Evolutionary conservation across 1,140 invertebrate genomes (phyloP), one percentile per base, ranked within the genome.

Genomic region (Epicauta chinensis): DNA sequence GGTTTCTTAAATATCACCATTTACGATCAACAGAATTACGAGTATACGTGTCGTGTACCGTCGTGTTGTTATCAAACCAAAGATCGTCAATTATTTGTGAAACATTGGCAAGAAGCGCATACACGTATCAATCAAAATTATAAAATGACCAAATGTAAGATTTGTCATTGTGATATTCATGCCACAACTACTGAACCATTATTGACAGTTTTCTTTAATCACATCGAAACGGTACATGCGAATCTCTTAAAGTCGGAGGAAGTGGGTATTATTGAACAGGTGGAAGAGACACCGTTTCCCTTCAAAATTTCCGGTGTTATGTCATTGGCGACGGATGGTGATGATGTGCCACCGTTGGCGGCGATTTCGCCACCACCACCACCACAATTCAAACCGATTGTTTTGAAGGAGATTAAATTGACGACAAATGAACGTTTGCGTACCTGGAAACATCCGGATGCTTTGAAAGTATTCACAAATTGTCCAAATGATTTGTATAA

Each of bases 401-500:
- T 62, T 12, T 47, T 60, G 11, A 59, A 63, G 17, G 59, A 60
- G 35, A 45, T 51, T 0, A 55, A 60, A 17, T 12, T 61, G 23
- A 35, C 54, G 1, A 3, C 32, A 9, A 17, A 32, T 2, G 62
- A 66, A 38, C 7, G 57, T 13, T 47, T 35, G 3, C 41, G 34
- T 10, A 44, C 53, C 0, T 57, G 53, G 30, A 66, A 66, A 48
- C 46, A 44, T 6, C 14, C 16, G 7, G 54, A 50, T 16, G 61
- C 58, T 4, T 46, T 63, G 34, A 37, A 43, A 11, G 58, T 56
- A 35, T 61, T 66, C 14, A 41, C 60, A 10, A 42, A 50, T 14
- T 46, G 35, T 11, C 53, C 55, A 9, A 39, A 36, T 2, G 45
- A 61, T 9, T 60, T 81, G 4, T 81, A 76, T 49, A 82, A 81